Conservation (phyloP, 2,888 invertebrate genomes). For the Synergus laeviventris region DNA sequence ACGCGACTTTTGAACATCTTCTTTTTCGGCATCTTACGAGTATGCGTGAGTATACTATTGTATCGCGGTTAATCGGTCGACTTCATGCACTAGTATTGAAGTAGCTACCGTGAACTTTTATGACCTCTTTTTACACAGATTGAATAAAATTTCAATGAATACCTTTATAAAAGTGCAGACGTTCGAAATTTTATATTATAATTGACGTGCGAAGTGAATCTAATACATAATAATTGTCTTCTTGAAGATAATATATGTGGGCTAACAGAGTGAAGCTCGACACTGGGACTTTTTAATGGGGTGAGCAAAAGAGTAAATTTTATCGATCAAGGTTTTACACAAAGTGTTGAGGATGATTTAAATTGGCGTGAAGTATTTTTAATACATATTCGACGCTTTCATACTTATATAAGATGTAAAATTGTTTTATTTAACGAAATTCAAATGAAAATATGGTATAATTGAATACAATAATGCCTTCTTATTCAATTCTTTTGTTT, state of each 20-base stretch:
- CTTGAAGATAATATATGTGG: conserved; percentile 30
- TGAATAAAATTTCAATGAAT: neutral
- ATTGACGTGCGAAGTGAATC: conserved; percentile 14
- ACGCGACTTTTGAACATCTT: conserved; percentile 7
- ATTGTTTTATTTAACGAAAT: no score
- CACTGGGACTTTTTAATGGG: conserved; percentile 13
- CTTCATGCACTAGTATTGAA: conserved; percentile 2
- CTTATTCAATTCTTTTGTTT: neutral
- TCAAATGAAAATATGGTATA: no score
- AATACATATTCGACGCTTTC: neutral
- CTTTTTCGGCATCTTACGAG: neutral
- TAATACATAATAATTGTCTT: conserved; percentile 3
- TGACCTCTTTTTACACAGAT: neutral
- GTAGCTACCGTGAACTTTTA: conserved; percentile 16
- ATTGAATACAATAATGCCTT: neutral
- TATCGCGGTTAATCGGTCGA: conserved; percentile 35
- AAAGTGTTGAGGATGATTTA: conserved; percentile 16
- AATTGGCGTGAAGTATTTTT: conserved; percentile 24
- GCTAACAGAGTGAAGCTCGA: conserved; percentile 12
- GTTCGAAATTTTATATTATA: conserved; percentile 5
- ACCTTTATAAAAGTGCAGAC: conserved; percentile 4
- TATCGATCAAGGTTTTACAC: conserved; percentile 3
- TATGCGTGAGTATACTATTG: neutral
- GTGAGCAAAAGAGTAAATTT: conserved; percentile 8
- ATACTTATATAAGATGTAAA: neutral